A percentile compares a stretch with the other conserved stretches of the same genome.
Conservation (phyloP, 2,888 invertebrate species). For the Synanthedon andrenaeformis region DNA sequence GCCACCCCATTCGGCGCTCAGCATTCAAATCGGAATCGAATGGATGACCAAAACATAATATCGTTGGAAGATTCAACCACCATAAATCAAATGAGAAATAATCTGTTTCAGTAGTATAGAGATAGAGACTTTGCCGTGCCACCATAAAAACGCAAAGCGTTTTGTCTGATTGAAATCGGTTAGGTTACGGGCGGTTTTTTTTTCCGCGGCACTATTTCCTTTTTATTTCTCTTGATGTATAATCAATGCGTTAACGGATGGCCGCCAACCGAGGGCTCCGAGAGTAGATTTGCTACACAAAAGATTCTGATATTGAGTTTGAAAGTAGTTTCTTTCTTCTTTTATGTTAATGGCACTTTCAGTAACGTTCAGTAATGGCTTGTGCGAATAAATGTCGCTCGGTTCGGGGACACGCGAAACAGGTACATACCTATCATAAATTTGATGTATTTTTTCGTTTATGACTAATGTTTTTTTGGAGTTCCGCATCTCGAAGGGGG, state of each 20-base stretch:
- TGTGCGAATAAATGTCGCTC: conserved; percentile 53
- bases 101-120: conserved; percentile 66
- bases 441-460: conserved; percentile 1
- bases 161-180: conserved; percentile 69
- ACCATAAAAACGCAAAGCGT: conserved; percentile 70
- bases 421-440: neutral
- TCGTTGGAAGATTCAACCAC: conserved; percentile 66
- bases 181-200: conserved; percentile 46
- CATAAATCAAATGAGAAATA: conserved; percentile 73
- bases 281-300: conserved; percentile 66
- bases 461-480: neutral
- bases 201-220: conserved; percentile 56
- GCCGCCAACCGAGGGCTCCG: conserved; percentile 49
- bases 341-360: conserved; percentile 65
- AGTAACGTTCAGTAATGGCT: conserved; percentile 52
- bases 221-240: conserved; percentile 69
- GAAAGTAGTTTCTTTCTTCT: conserved; percentile 64
- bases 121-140: conserved; percentile 63
- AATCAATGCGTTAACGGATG: conserved; percentile 70
- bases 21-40: conserved; percentile 72
- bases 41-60: conserved; percentile 72
- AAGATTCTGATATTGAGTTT: conserved; percentile 68
- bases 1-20: conserved; percentile 65
- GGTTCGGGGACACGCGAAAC: conserved; percentile 32
- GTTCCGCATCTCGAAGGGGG: no score